Base-by-base conservation (phyloP, 1,140 invertebrate species). In the Ctenoplectra terminalis region DNA sequence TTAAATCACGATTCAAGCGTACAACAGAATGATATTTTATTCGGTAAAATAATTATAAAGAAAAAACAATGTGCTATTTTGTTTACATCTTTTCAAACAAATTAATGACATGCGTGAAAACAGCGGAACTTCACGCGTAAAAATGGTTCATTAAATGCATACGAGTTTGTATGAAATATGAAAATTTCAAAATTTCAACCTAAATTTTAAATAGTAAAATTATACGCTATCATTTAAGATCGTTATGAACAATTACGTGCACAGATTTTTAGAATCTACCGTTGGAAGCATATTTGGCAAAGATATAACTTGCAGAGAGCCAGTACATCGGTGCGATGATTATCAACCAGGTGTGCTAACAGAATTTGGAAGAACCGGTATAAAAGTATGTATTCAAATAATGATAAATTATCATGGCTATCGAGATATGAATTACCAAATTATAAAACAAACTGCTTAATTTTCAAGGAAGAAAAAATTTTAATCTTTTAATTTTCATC, bases 291-390 rank as follows among this genome's bases (percentile, higher is more conserved):
- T 93, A 61, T 92, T 93, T 82, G 92, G 93, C 9, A 92, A 88
- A 82, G 92, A 93, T 43, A 84, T 93, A 79, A 93, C 93, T 75
- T 92, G 90, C 64, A 89, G 87, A 80, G 92, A 93, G 75, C 90
- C 91, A 0, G 82, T 93, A 40, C 82, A 91, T 78, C 88, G 80
- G 70, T 93, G 92, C 34, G 92, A 93, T 72, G 84, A 83, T 56
- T 93, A 92, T 89, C 93, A 93, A 83, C 93, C 93, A 0, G 92
- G 93, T 54, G 83, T 86, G 63, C 81, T 93, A 48, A 82, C 91
- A 29, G 93, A 93, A 87, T 85, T 93, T 73, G 91, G 91, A 61
- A 88, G 90, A 81, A 91, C 90, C 4, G 63, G 37, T 66, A 60
- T 90, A 34, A 91, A 87, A 67, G 91, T 92, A 87, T 40, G 82